Evolutionary conservation across 2,888 invertebrate species (phyloP).

Genomic region (Tiliacea citrago): DNA sequence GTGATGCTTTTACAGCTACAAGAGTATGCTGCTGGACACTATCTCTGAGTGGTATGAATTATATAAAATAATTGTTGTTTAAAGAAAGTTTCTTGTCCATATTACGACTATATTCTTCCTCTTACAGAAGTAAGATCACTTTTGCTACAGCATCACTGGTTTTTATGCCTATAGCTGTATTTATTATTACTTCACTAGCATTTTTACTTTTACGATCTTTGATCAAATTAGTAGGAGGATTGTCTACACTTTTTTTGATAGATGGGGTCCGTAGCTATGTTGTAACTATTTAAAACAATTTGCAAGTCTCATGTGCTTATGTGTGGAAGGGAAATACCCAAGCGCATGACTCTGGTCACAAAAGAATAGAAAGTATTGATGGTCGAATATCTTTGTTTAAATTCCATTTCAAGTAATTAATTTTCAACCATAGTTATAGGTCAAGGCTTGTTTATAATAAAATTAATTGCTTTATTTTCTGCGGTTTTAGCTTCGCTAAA

Average conservation of each 20-base stretch:
- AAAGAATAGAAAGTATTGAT: slow-evolving; percentile 65
- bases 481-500: slow-evolving; percentile 1
- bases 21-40: not conserved
- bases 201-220: not conserved
- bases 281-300: slow-evolving; percentile 75
- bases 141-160: not conserved
- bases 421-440: not conserved
- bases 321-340: slow-evolving; percentile 70
- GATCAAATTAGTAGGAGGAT: slow-evolving; percentile 2
- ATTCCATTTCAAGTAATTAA: slow-evolving; percentile 5
- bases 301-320: slow-evolving; percentile 72
- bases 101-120: not conserved
- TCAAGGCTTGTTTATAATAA: slow-evolving; percentile 25
- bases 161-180: not conserved
- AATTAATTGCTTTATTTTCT: slow-evolving; percentile 14
- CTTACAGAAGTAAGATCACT: slow-evolving; percentile 4
- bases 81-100: not conserved
- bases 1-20: not conserved
- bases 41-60: not conserved
- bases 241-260: slow-evolving; percentile 28
- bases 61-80: not conserved
- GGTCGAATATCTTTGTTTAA: not conserved
- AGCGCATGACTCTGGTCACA: slow-evolving; percentile 52
- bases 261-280: slow-evolving; percentile 65
- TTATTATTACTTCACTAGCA: not conserved